phyloP scores from a whole-genome alignment of 1,140 invertebrate species.

The Pseudomyrmex sp. region DNA sequence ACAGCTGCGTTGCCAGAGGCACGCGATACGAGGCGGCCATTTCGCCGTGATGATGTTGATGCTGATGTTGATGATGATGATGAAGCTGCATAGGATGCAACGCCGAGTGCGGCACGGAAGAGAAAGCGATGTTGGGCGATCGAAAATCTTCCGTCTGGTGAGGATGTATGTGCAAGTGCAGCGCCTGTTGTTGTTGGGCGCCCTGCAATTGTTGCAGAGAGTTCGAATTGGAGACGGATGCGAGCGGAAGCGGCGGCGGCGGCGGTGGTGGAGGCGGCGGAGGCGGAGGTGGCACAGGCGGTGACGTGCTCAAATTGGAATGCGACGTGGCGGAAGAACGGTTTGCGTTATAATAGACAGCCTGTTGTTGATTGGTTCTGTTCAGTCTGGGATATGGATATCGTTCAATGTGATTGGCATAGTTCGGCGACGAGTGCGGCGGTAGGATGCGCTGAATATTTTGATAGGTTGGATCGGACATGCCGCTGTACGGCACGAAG shows the following conservation, averaged over 20 bases:
- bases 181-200: slow-evolving; percentile 42
- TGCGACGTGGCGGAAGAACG: slow-evolving; percentile 60
- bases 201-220: slow-evolving; percentile 44
- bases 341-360: slow-evolving; percentile 73
- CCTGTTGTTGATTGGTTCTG: slow-evolving; percentile 66
- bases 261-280: slow-evolving; percentile 31
- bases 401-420: slow-evolving; percentile 81
- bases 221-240: slow-evolving; percentile 35
- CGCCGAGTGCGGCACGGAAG: slow-evolving; percentile 43
- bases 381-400: slow-evolving; percentile 80
- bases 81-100: slow-evolving; percentile 66
- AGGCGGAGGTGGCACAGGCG: slow-evolving; percentile 20
- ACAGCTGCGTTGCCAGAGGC: slow-evolving; percentile 35
- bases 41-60: slow-evolving; percentile 60
- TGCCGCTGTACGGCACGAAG: slow-evolving; percentile 90
- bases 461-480: slow-evolving; percentile 82
- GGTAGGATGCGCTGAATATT: slow-evolving; percentile 83
- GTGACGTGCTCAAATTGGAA: slow-evolving; percentile 44
- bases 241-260: slow-evolving; percentile 30
- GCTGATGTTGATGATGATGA: slow-evolving; percentile 65
- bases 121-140: slow-evolving; percentile 54
- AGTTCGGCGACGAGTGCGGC: slow-evolving; percentile 80
- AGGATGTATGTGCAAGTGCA: slow-evolving; percentile 79
- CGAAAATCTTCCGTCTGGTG: slow-evolving; percentile 80
- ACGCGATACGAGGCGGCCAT: slow-evolving; percentile 56